Base-by-base conservation (phyloP, 1,140 invertebrate genomes). In the Holotrichia oblita region DNA sequence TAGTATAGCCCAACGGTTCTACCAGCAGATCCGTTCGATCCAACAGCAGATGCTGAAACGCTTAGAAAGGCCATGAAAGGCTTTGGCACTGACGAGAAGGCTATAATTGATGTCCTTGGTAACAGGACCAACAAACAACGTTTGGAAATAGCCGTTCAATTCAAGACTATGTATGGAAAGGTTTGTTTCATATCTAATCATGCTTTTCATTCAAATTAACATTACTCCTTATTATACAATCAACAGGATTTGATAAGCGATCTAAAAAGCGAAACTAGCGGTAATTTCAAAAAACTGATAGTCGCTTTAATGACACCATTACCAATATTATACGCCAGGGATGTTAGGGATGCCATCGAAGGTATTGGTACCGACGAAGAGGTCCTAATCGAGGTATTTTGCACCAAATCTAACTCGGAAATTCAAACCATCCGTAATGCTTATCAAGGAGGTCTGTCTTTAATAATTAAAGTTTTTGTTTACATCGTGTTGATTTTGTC, bases 241-340 rank as follows among this genome's bases (percentile, higher is more conserved):
- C 8, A 91, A 92, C 59, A 98, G 93, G 96, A 98, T 87, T 88
- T 99, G 69, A 91, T 97, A 42, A 93, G 94, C 78, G 95, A 98
- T 81, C 88, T 99, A 79, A 97, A 97, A 85, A 95, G 94, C 78
- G 97, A 99, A 87, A 89, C 96, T 6, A 93, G 92, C 82, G 97
- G 97, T 27, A 96, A 97, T 83, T 97, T 98, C 84, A 95, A 98
- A 86, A 92, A 97, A 81, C 87, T 97, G 0, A 85, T 98, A 4
- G 88, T 98, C 27, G 94, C 94, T 0, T 87, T 98, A 80, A 93
- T 98, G 91, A 95, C 92, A 77, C 93, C 95, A 0, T 89, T 95
- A 72, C 92, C 93, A 6, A 92, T 96, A 81, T 97, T 92, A 87
- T 95, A 97, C 84, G 96, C 95, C 6, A 90, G 92, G 83, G 93